Conservation (phyloP, 2,113 vertebrate species). For the Chamaetylas fuelleborni region DNA sequence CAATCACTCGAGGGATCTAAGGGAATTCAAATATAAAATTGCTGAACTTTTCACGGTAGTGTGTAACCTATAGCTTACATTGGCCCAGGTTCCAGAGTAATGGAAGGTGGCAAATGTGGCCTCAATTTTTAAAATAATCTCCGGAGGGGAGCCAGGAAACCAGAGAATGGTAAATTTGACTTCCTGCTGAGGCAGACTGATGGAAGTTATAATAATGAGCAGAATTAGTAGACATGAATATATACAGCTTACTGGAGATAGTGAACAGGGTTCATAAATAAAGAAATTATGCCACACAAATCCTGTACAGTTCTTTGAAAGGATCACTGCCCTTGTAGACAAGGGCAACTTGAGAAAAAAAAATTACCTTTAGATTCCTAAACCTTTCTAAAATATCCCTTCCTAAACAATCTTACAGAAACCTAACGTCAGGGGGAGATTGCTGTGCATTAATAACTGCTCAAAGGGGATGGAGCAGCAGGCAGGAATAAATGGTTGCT, state of each 20-base stretch:
- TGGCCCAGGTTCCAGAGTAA: conserved; percentile 42
- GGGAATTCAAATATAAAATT: conserved; percentile 52
- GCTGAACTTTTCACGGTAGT: conserved; percentile 33
- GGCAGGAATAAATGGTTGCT: conserved; percentile 46
- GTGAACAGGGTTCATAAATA: conserved; percentile 35
- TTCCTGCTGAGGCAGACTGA: conserved; percentile 56
- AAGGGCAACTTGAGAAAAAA: conserved; percentile 26
- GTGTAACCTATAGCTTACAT: conserved; percentile 53
- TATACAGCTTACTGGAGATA: conserved; percentile 31
- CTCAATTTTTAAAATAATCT: conserved; percentile 66
- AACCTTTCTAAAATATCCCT: conserved; percentile 43
- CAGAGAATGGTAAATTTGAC: conserved; percentile 58
- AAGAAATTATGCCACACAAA: conserved; percentile 12
- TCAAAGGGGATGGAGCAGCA: conserved; percentile 1
- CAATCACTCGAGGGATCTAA: conserved; percentile 33
- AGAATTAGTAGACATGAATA: conserved; percentile 38
- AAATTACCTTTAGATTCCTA: conserved; percentile 24
- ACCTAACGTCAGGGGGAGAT: neutral
- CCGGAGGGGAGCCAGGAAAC: conserved; percentile 65
- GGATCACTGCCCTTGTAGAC: neutral
- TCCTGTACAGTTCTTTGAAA: conserved; percentile 6
- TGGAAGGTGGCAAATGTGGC: conserved; percentile 66
- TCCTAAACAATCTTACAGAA: conserved; percentile 45
- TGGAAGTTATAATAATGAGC: conserved; percentile 60
- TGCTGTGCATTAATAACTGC: conserved; percentile 29